Evolutionary conservation across 2,113 vertebrate species (phyloP), one percentile per base, ranked within the genome.

Genomic region (Platanista minor): DNA sequence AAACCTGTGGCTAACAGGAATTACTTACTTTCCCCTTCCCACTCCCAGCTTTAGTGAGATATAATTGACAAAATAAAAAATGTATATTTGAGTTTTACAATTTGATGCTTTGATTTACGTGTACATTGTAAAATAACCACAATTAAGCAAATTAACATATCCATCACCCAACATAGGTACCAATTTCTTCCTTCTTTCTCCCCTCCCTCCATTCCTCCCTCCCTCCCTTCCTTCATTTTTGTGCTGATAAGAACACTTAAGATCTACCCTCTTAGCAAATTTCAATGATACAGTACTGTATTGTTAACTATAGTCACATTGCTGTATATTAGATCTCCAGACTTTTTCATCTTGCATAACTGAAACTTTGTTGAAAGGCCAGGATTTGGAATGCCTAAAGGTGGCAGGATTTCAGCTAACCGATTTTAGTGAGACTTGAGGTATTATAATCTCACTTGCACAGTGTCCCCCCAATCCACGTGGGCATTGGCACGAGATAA

Each of bases 381-480:
- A 64, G 36, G 46, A 43, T 39, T 62, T 72, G 72, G 43, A 66
- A 43, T 59, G n/a, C 11, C 13, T 69, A 43, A 91, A 91, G 43
- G 6, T 57, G 59, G 18, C 14, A n/a, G 21, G 41, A 61, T 49
- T 77, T 69, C 52, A 36, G 21, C 39, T 72, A 14, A 18, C 27
- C 66, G 41, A n/a, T 91, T 71, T 71, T 59, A 85, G 25, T 39
- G 41, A 92, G 74, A 52, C 3, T 72, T 5, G 14, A 84, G 14
- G 27, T 29, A 52, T 46, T 33, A 39, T 3, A 62, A 33, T 49
- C 11, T 33, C n/a, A 10, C 41, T 29, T 46, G 12, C 3, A 57
- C 5, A 57, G 25, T 41, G 8, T 39, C 10, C 15, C 67, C 18
- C 41, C 71, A 52, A 0, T 6, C 5, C 29, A 72, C 0, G 0